Evolutionary conservation across 2,113 vertebrate species (phyloP).

Genomic region (Scomber japonicus): DNA sequence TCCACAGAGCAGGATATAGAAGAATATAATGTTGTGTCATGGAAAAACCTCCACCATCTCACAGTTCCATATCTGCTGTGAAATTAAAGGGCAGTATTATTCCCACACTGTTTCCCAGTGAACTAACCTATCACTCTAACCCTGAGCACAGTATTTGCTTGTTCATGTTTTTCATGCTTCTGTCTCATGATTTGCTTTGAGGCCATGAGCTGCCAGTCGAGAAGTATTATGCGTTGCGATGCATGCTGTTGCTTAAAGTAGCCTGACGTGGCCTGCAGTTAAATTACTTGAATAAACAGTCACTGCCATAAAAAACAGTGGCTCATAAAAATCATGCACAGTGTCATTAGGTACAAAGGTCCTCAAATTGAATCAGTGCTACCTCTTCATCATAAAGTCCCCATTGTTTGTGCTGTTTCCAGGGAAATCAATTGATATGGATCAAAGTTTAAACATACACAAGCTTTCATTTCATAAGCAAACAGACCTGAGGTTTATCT

Average conservation of each 20-base stretch:
- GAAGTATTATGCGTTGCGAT: too few relatives aligned
- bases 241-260: background rate
- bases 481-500: background rate
- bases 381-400: slow-evolving; percentile 31
- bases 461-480: slow-evolving; percentile 17
- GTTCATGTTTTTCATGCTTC: too few relatives aligned
- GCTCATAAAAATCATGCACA: background rate
- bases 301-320: slow-evolving; percentile 41
- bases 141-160: too few relatives aligned
- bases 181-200: too few relatives aligned
- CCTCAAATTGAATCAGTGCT: slow-evolving; percentile 35
- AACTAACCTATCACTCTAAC: too few relatives aligned
- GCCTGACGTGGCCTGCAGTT: background rate
- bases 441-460: slow-evolving; percentile 9
- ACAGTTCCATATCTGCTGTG: too few relatives aligned
- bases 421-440: slow-evolving; percentile 6
- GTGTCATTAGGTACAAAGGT: slow-evolving; percentile 59
- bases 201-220: too few relatives aligned
- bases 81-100: too few relatives aligned
- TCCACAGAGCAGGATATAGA: too few relatives aligned
- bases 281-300: slow-evolving; percentile 16
- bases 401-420: slow-evolving; percentile 30
- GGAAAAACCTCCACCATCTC: too few relatives aligned
- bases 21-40: too few relatives aligned
- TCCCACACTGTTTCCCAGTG: too few relatives aligned